Conservation (phyloP, 2,888 invertebrate species). For the Euproctis similis region DNA sequence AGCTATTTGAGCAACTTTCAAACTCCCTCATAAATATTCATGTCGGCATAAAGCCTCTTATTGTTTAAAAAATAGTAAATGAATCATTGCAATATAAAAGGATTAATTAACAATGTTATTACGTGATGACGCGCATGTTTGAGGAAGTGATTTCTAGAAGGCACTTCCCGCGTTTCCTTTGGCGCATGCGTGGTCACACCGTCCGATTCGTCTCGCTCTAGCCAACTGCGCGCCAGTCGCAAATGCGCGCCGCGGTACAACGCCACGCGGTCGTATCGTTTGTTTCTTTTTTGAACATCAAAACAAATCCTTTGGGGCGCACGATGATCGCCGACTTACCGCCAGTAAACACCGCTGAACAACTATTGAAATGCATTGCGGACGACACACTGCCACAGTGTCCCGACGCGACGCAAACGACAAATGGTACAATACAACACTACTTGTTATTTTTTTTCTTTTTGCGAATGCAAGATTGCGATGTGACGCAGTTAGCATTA, state of each 20-base stretch:
- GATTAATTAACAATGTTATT: no score
- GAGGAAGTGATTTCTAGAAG: slow-evolving; percentile 58
- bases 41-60: no score
- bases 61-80: no score
- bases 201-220: slow-evolving; percentile 48
- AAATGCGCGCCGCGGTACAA: slow-evolving; percentile 49
- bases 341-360: slow-evolving; percentile 36
- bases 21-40: no score
- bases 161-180: slow-evolving; percentile 56
- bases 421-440: slow-evolving; percentile 47
- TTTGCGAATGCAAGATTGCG: slow-evolving; percentile 33
- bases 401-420: slow-evolving; percentile 26
- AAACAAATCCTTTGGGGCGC: slow-evolving; percentile 30
- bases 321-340: slow-evolving; percentile 62
- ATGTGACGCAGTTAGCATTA: slow-evolving; percentile 41
- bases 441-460: no score
- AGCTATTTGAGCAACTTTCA: no score
- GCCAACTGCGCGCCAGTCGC: slow-evolving; percentile 60
- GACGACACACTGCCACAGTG: slow-evolving; percentile 21
- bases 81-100: no score
- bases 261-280: slow-evolving; percentile 32
- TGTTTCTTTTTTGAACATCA: no score
- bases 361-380: slow-evolving; percentile 24
- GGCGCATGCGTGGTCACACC: slow-evolving; percentile 57
- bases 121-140: slow-evolving; percentile 26